phyloP scores from a whole-genome alignment of 2,888 invertebrate species.

The Trissolcus brochymenae region DNA sequence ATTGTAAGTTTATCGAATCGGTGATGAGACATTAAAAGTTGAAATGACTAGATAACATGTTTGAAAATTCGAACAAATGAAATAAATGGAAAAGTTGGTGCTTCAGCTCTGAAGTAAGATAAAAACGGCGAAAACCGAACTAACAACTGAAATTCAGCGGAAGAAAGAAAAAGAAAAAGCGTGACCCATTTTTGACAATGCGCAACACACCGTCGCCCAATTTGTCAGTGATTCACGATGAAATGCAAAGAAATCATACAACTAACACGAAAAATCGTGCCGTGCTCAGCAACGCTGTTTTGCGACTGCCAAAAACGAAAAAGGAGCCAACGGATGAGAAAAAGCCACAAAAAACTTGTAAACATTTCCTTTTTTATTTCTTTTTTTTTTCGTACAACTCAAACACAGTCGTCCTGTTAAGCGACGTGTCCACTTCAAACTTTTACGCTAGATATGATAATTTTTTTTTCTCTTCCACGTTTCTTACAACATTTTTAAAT shows the following conservation, averaged over 20 bases:
- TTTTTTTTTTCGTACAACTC: no score
- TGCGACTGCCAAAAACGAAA: not conserved
- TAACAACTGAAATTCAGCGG: not conserved
- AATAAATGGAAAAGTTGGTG: no score
- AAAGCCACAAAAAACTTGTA: slow-evolving; percentile 2
- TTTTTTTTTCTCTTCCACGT: no score
- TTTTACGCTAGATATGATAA: no score
- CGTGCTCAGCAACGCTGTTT: slow-evolving; percentile 5
- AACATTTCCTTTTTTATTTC: not conserved
- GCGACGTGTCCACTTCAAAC: no score
- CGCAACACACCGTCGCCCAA: slow-evolving; percentile 14
- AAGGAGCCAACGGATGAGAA: slow-evolving; percentile 4
- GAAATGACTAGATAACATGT: no score
- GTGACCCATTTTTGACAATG: slow-evolving; percentile 23
- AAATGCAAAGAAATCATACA: slow-evolving; percentile 8
- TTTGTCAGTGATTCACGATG: slow-evolving; percentile 18
- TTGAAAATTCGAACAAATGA: no score
- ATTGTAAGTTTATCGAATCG: no score
- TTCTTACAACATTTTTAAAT: no score
- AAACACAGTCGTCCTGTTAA: no score
- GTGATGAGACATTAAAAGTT: no score
- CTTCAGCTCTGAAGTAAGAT: no score
- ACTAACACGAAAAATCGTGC: slow-evolving; percentile 18
- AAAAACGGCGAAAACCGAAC: not conserved
- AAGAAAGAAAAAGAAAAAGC: slow-evolving; percentile 8